Conservation (phyloP, 2,888 invertebrate genomes). For the Minunthozetes semirufus region DNA sequence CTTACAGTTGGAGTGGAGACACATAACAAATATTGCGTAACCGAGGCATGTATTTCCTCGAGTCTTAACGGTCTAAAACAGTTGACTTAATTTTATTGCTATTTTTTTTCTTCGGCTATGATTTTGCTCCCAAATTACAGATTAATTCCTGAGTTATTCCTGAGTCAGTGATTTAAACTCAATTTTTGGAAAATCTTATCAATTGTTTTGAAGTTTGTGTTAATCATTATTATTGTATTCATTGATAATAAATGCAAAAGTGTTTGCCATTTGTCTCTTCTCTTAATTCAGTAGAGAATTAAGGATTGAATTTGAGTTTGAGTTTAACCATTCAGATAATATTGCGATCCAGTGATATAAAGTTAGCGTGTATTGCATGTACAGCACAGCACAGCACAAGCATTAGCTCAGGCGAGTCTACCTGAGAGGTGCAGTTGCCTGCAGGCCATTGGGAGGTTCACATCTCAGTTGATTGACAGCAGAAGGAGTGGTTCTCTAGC, state of each 20-base stretch:
- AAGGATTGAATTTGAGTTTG: background rate
- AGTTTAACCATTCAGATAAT: background rate
- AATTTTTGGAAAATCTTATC: too few relatives aligned
- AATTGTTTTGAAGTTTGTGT: background rate
- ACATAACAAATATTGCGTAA: slow-evolving; percentile 18
- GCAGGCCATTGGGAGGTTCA: slow-evolving; percentile 25
- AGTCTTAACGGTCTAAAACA: slow-evolving; percentile 22
- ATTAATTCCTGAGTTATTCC: too few relatives aligned
- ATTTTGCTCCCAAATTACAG: background rate
- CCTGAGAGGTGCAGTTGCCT: slow-evolving; percentile 32
- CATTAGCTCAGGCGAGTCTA: slow-evolving; percentile 29
- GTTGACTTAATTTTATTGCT: slow-evolving; percentile 25
- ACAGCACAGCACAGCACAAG: slow-evolving; percentile 9
- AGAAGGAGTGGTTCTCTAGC: slow-evolving; percentile 19
- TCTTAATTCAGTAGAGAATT: background rate
- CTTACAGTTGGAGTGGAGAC: background rate
- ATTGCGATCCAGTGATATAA: slow-evolving; percentile 6
- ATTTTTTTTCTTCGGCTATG: background rate
- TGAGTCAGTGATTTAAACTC: too few relatives aligned
- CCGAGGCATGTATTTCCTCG: slow-evolving; percentile 20
- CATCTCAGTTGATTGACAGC: slow-evolving; percentile 21
- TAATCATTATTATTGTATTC: background rate
- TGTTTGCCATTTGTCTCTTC: background rate
- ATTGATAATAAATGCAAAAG: slow-evolving; percentile 13
- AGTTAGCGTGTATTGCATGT: slow-evolving; percentile 22